Evolutionary conservation across 2,888 invertebrate genomes (phyloP), one percentile per base, ranked within the genome.

Genomic region (Melinaea menophilus): DNA sequence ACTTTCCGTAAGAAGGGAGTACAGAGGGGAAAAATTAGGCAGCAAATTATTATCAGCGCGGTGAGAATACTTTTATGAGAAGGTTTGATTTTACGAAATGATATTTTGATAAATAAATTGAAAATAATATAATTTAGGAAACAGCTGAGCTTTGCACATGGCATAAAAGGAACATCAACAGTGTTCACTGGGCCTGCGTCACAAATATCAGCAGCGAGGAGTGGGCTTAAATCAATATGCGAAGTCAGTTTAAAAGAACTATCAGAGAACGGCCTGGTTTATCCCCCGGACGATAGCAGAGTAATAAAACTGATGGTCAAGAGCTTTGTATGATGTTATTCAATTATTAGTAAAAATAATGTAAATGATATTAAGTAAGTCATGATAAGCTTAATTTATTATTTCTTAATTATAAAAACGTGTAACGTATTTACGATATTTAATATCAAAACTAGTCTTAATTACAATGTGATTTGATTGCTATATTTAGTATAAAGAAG

Each of bases 101-200:
- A 22, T 22, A 22, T 22, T 22, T 22, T 22, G 22, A 22, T 22
- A 22, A 22, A 22, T 22, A 22, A 22, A 22, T 22, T 22, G 22
- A 22, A 51, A 2, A 51, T 51, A 31, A 48, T 59, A 35, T 31
- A 46, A 59, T 76, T 0, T 77, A 88, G 88, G 64, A 78, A 82
- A 66, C 80, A 81, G 0, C 71, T 88, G 0, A 71, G 78, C 63
- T 70, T 67, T 2, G 63, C 71, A 1, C 59, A 77, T 7, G 86
- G 85, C 0, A 66, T 88, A 2, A 76, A 73, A 57, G 88, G 73
- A 1, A 81, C 87, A 0, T 74, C 79, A 0, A 86, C 87, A 1
- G 73, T 87, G 0, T 89, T 89, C 75, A 82, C 84, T 0, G 85
- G 85, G 0, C 74, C 79, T 0, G 83, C 82, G 0, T 84, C 88